Conservation (phyloP, 2,888 invertebrate species). For the Brachylomia viminalis region DNA sequence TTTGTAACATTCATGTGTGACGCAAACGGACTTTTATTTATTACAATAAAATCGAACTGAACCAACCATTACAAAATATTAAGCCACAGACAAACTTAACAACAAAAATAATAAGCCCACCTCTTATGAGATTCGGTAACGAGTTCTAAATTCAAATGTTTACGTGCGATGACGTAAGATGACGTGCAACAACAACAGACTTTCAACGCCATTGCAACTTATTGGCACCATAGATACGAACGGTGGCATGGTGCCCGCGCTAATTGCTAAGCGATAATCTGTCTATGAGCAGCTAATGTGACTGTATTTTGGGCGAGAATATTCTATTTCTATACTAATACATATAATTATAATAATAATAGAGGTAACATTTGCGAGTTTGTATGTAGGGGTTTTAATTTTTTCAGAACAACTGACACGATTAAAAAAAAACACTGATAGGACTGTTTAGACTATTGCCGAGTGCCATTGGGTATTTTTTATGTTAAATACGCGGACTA, state of each 20-base stretch:
- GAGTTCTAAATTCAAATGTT: slow-evolving; percentile 39
- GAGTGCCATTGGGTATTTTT: too few relatives aligned
- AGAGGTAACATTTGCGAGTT: too few relatives aligned
- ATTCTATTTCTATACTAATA: background rate
- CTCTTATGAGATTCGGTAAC: background rate
- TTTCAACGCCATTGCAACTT: slow-evolving; percentile 39
- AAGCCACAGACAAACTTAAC: background rate
- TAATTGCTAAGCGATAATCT: slow-evolving; percentile 67
- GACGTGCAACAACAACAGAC: slow-evolving; percentile 41
- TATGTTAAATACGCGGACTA: too few relatives aligned
- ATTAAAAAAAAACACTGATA: too few relatives aligned
- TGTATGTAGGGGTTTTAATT: too few relatives aligned
- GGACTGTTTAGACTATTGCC: too few relatives aligned
- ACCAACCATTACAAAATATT: background rate
- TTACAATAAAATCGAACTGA: background rate
- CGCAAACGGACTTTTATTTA: background rate
- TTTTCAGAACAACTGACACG: too few relatives aligned
- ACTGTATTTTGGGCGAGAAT: slow-evolving; percentile 20
- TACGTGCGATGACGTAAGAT: slow-evolving; percentile 43
- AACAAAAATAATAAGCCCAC: background rate
- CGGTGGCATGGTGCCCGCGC: slow-evolving; percentile 67
- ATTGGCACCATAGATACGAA: slow-evolving; percentile 43
- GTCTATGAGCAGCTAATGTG: slow-evolving; percentile 37
- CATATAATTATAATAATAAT: too few relatives aligned
- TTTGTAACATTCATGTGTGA: background rate